phyloP scores from a whole-genome alignment of 2,888 invertebrate genomes.

The Erannis defoliaria region DNA sequence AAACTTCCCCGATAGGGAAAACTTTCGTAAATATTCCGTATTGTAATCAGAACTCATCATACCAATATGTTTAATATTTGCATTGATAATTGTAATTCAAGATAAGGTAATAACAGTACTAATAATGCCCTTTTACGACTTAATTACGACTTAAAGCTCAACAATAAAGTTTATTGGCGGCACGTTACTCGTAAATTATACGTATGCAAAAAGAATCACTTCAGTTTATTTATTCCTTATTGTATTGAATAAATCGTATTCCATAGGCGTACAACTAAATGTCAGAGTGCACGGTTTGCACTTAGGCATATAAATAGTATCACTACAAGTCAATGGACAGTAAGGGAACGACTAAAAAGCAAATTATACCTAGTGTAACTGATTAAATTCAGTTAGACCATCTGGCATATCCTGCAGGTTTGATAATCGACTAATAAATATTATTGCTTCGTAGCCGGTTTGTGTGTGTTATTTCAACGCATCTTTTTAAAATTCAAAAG shows the following conservation, averaged over 20 bases:
- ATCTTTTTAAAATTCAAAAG: too few species aligned
- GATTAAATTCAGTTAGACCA: too few species aligned
- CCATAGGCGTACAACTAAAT: constrained; percentile 29
- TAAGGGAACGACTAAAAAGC: not conserved
- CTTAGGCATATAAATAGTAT: constrained; percentile 2
- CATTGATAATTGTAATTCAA: constrained; percentile 1
- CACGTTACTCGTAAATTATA: not conserved
- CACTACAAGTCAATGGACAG: not conserved
- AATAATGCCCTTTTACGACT: constrained; percentile 5
- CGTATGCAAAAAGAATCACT: constrained; percentile 1
- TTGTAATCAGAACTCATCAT: not conserved
- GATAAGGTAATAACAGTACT: constrained; percentile 6
- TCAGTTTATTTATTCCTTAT: constrained; percentile 11
- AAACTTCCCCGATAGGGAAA: constrained; percentile 4
- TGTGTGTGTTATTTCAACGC: too few species aligned
- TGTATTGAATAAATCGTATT: constrained; percentile 14
- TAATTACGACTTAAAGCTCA: constrained; percentile 2
- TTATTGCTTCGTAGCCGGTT: too few species aligned
- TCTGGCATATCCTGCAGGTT: too few species aligned
- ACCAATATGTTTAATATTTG: not conserved
- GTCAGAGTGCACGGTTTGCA: constrained; percentile 35
- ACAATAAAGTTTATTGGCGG: constrained; percentile 4
- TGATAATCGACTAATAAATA: too few species aligned
- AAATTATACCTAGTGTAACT: too few species aligned
- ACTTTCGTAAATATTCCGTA: not conserved